Evolutionary conservation across 2,888 invertebrate genomes (phyloP), one percentile per base, ranked within the genome.

Genomic region (Lycophotia porphyrea): DNA sequence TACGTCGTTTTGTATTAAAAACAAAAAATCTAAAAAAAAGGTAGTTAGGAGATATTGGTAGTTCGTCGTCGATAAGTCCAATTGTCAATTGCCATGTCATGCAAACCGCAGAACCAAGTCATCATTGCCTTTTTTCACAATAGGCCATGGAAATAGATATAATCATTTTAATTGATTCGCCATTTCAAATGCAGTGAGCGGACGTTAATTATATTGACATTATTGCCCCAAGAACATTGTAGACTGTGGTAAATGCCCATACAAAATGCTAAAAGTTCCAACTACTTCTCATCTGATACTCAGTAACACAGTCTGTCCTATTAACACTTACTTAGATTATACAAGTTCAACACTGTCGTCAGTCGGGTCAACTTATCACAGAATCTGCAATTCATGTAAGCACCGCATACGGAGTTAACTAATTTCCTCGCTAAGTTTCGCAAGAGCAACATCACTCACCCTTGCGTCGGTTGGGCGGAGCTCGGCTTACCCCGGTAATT

Each of bases 311-410:
- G 49, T 66, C 27, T 55, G 52, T 42, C 39, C 66, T 66, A 66
- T 84, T 75, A 80, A 72, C 84, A 82, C 81, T 71, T 61, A 66
- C 47, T 77, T 49, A 68, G 55, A 80, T 82, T 71, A 80, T n/a
- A 70, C 76, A 84, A 84, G 70, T 74, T 80, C 67, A 79, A 81
- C 70, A 74, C 74, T 67, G 74, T 68, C 63, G 66, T 60, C 74
- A 64, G 70, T 60, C 39, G 74, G 81, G 81, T 81, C 84, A 84
- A 84, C 39, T 84, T 75, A 84, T 84, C 81, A 72, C 69, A 66
- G 71, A 84, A 82, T 84, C 81, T 76, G 76, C 84, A 82, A 82
- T 82, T 82, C 84, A 82, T 76, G 66, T 84, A 63, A 69, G 71
- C 81, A 67, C 74, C 82, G 69, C 52, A 74, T 73, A 72, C 63